A percentile compares a stretch with the other conserved stretches of the same genome.
These are phyloP conservation scores for Cryptus viduatorius DNA, from an alignment of 2,888 invertebrate species.

Conservation along the genomic window DNA sequence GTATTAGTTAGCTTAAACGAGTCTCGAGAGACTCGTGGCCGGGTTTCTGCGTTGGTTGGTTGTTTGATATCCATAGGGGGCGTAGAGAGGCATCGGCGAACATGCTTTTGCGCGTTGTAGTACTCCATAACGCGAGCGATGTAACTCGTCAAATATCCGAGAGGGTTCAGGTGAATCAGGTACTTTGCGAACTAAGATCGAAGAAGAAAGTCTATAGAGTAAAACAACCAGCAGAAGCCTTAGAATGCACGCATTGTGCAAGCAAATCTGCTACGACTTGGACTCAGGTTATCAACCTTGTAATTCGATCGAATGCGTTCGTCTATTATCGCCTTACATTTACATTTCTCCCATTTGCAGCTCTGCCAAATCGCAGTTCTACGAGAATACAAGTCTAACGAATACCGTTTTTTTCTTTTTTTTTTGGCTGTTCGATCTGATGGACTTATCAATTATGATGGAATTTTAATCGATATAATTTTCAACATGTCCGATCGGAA, in stretches of 20 bases:
- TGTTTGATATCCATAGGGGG: neutral
- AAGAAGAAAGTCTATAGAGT: slow-evolving; percentile 30
- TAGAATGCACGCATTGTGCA: slow-evolving; percentile 41
- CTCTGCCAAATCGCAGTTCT: no score
- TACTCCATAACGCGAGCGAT: slow-evolving; percentile 13
- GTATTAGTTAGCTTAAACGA: slow-evolving; percentile 22
- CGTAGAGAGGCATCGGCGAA: neutral
- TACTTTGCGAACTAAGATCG: slow-evolving; percentile 55
- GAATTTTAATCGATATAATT: no score
- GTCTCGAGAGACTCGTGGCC: slow-evolving; percentile 27
- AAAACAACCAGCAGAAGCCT: neutral
- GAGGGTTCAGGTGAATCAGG: slow-evolving; percentile 38
- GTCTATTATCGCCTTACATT: neutral
- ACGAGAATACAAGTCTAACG: no score
- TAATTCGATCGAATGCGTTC: neutral
- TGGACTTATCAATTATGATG: no score
- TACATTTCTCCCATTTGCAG: no score
- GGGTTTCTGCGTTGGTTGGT: slow-evolving; percentile 19
- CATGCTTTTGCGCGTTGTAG: slow-evolving; percentile 20
- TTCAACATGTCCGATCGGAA: neutral
- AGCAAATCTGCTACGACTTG: slow-evolving; percentile 24
- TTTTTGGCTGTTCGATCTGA: no score
- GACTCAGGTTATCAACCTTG: slow-evolving; percentile 20
- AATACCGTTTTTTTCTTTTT: no score
- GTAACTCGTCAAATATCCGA: slow-evolving; percentile 47